Evolutionary conservation across 2,797 vertebrate species (phyloP).

Genomic region (Ceyx erithaca): DNA sequence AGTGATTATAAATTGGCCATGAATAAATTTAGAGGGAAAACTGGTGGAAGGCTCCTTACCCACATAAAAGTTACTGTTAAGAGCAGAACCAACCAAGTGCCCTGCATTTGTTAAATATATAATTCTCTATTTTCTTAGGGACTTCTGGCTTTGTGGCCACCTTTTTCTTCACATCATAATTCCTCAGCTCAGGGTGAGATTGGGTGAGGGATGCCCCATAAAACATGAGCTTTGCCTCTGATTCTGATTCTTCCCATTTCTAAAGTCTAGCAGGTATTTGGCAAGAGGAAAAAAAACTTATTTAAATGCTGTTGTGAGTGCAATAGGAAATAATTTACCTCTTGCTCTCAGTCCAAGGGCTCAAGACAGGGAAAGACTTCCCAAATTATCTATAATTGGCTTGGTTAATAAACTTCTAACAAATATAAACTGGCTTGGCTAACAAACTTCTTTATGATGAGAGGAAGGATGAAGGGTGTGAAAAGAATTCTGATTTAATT

Average conservation of each 20-base stretch:
- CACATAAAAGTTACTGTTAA: neutral
- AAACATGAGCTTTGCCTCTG: neutral
- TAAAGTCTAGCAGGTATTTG: neutral
- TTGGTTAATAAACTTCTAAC: neutral
- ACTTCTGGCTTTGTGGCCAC: neutral
- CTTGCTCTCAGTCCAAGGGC: neutral
- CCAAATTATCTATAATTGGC: neutral
- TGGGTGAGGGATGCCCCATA: neutral
- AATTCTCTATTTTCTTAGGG: neutral
- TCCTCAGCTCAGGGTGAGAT: neutral
- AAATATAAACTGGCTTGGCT: neutral
- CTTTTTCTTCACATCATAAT: neutral
- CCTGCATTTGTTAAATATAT: neutral
- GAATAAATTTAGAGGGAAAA: conserved; percentile 44
- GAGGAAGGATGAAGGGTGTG: neutral
- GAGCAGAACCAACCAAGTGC: neutral
- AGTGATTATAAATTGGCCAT: conserved; percentile 10
- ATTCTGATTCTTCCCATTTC: neutral
- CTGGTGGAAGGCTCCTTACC: neutral
- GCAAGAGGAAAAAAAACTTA: neutral
- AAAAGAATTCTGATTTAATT: neutral
- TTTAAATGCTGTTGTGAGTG: neutral
- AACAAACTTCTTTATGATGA: neutral
- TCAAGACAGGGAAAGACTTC: neutral
- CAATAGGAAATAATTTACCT: neutral